phyloP scores from a whole-genome alignment of 1,140 invertebrate species.

The Radopholus similis region DNA sequence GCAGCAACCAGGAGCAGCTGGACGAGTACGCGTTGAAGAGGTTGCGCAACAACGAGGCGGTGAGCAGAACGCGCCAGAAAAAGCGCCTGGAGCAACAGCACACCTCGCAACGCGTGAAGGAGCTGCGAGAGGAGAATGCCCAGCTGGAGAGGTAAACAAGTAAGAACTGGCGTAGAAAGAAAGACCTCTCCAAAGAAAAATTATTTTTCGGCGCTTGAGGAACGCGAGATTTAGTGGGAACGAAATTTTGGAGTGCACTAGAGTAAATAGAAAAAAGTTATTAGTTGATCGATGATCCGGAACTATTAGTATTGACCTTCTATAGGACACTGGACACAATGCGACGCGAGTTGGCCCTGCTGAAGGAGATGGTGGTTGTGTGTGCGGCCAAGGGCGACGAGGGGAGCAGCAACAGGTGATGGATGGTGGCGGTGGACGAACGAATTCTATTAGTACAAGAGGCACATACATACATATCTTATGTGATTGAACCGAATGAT shows the following conservation, averaged over 20 bases:
- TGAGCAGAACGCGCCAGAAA: constrained; percentile 41
- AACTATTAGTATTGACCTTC: too few relatives aligned
- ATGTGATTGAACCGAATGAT: too few relatives aligned
- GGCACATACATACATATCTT: too few relatives aligned
- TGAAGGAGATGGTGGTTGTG: constrained; percentile 46
- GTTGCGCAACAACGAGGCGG: constrained; percentile 36
- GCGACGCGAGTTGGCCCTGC: constrained; percentile 31
- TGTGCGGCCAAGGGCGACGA: constrained; percentile 33
- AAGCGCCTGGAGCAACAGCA: constrained; percentile 37
- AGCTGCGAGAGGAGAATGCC: constrained; percentile 33
- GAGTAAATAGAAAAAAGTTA: too few relatives aligned
- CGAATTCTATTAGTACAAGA: too few relatives aligned
- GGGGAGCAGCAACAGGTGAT: background rate
- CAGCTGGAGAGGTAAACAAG: constrained; percentile 28
- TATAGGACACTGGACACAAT: constrained; percentile 41
- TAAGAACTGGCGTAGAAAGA: too few relatives aligned
- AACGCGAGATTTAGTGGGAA: background rate
- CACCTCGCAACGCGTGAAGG: constrained; percentile 27
- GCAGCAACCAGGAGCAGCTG: background rate
- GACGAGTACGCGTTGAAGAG: constrained; percentile 41
- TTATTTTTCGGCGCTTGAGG: background rate
- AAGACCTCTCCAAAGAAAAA: too few relatives aligned
- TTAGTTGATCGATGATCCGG: too few relatives aligned
- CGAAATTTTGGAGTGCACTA: background rate
- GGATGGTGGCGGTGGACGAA: too few relatives aligned